Conservation (phyloP, 2,113 vertebrate genomes). For the Pseudorhombus dupliciocellatus region DNA sequence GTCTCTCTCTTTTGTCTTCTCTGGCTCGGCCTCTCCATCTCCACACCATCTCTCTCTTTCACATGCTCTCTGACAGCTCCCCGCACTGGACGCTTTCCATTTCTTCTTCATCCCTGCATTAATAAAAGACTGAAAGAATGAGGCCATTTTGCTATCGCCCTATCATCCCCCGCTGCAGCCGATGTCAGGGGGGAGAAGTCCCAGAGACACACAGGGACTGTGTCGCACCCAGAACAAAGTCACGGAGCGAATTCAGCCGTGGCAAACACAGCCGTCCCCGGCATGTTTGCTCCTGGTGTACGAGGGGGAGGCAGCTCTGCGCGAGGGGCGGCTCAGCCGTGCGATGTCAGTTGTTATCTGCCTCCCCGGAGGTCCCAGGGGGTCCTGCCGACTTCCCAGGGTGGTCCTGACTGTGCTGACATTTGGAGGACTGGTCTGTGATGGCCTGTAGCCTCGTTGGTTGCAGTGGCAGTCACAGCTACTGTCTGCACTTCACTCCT, state of each 20-base stretch:
- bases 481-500: conserved; percentile 29
- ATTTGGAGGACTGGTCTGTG: conserved; percentile 70
- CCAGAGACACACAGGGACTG: conserved; percentile 1
- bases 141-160: conserved; percentile 56
- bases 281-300: conserved; percentile 23
- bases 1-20: conserved; percentile 48
- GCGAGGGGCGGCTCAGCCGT: conserved; percentile 39
- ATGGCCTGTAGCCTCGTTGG: conserved; percentile 56
- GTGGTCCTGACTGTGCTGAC: conserved; percentile 69
- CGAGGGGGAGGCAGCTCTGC: conserved; percentile 12
- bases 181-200: conserved; percentile 34
- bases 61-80: conserved; percentile 31
- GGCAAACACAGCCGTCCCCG: conserved; percentile 31
- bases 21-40: conserved; percentile 26
- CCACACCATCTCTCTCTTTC: neutral
- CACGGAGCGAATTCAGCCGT: conserved; percentile 14
- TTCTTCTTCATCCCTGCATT: conserved; percentile 43
- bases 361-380: conserved; percentile 60
- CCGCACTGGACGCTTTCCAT: conserved; percentile 35
- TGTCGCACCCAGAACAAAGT: conserved; percentile 15
- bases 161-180: conserved; percentile 31
- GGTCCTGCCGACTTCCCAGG: conserved; percentile 53
- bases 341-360: conserved; percentile 63
- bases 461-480: conserved; percentile 56
- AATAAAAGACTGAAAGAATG: conserved; percentile 67